Percentiles rank a stretch among this genome's conserved stretches.
These are phyloP conservation scores for Athene noctua DNA, from an alignment of 2,113 vertebrate genomes.

Conservation along the genomic window DNA sequence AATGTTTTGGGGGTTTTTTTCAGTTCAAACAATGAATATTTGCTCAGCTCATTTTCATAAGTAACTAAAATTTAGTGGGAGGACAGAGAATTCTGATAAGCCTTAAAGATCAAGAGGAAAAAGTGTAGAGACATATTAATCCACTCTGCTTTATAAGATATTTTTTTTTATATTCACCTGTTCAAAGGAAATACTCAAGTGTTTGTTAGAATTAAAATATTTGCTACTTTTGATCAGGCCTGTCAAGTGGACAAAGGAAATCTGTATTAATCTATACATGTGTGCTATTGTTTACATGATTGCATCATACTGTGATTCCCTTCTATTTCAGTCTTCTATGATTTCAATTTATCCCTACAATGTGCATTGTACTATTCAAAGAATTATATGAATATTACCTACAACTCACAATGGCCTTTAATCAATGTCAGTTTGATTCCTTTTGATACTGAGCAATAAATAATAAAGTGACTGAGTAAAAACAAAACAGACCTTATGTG, in stretches of 20 bases:
- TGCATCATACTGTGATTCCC: slow-evolving; percentile 71
- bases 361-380: slow-evolving; percentile 46
- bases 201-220: background rate
- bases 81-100: background rate
- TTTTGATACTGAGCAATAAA: slow-evolving; percentile 79
- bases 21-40: background rate
- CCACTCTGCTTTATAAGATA: background rate
- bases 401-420: slow-evolving; percentile 69
- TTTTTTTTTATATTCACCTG: background rate
- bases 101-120: slow-evolving; percentile 17
- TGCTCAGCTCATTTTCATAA: background rate
- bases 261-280: slow-evolving; percentile 13
- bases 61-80: background rate
- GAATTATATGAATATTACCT: slow-evolving; percentile 43
- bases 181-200: background rate
- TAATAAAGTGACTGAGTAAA: slow-evolving; percentile 59
- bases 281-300: slow-evolving; percentile 73
- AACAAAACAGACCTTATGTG: slow-evolving; percentile 39
- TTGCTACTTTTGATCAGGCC: slow-evolving; percentile 7
- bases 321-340: slow-evolving; percentile 32
- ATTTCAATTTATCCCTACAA: slow-evolving; percentile 35
- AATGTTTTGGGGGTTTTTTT: background rate
- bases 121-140: background rate
- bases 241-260: background rate
- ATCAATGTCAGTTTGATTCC: slow-evolving; percentile 65